Base-by-base conservation (phyloP, 2,797 vertebrate species). In the Halcyon chelicuti region DNA sequence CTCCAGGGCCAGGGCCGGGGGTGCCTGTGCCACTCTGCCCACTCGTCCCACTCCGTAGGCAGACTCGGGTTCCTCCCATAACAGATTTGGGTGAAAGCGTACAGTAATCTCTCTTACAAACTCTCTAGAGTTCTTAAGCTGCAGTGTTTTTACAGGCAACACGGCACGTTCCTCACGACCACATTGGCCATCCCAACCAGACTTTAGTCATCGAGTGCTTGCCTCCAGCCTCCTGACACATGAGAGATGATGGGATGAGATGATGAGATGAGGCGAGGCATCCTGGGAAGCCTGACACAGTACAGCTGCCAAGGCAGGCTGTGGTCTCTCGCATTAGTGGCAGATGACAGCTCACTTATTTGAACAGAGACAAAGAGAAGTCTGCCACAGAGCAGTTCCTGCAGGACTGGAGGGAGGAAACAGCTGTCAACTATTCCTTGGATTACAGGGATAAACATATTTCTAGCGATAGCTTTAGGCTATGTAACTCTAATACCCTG, bases 381-480 rank as follows among this genome's bases (percentile, higher is more conserved):
- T 33, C 90, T 95, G 92, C 93, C 88, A 89, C 0, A 0, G 67
- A 93, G 77, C 67, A 72, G 67, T 17, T 96, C 93, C 88, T 95
- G 42, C 80, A 95, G 90, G 80, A 95, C 72, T 71, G 42, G 60
- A 95, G 65, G 80, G 57, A 97, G 72, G 92, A 96, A 96, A 80
- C 94, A 95, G 93, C 80, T 96, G 96, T 90, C 88, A 89, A 79
- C 74, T 87, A 77, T 92, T 96, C 92, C 94, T 95, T 95, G 93
- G 88, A 93, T 94, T 95, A 95, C 88, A 91, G 49, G 88, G 94
- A 96, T 93, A 81, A 96, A 92, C 54, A 62, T 84, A 89, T 89
- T 95, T 95, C 90, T 80, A 92, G 84, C 22, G 7, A 87, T 54
- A 87, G 90, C 83, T 94, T 96, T 61, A 87, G 83, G 71, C 88